Evolutionary conservation across 2,113 vertebrate species (phyloP), one percentile per base, ranked within the genome.

Genomic region (Microcebus griseorufus): DNA sequence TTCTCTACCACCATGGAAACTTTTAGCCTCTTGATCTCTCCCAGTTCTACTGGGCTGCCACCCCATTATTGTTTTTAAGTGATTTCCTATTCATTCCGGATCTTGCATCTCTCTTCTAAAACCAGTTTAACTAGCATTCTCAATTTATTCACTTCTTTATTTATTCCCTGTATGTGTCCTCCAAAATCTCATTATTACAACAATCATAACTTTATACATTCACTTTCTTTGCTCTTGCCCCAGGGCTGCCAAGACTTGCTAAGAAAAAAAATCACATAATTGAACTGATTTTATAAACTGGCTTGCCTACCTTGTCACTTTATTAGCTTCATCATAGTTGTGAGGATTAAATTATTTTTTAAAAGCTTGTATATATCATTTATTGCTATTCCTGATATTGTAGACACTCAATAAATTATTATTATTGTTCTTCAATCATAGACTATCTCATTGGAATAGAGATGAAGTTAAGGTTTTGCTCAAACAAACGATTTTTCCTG

Each of bases 401-500:
- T 51, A 92, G 60, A 60, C 17, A 62, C 39, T 88, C 67, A 62
- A 65, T 79, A 93, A 85, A 42, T 84, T 79, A 12, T 80, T 70
- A 55, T 29, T 65, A 22, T 11, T 94, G 87, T 94, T 95, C 23
- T 81, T 92, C 62, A 87, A 53, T 97, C 64, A 80, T 73, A 86
- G 67, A 83, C 13, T 62, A 42, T 78, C 39, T 96, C 70, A 90
- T 37, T 96, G 64, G 45, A 94, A 90, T 94, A 95, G 32, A 53
- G 81, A 90, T 93, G 29, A 96, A 96, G 34, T 62, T 80, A 95
- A 92, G 29, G 29, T 88, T 95, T 95, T 85, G 78, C 32, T 87
- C 55, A 94, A 94, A 93, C 12, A 94, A 94, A 93, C 4, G 85
- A 23, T 92, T 93, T 86, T 84, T 92, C 84, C n/a, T 93, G 64